Conservation (phyloP, 2,113 vertebrate species). For the Cephalopholis sonnerati region DNA sequence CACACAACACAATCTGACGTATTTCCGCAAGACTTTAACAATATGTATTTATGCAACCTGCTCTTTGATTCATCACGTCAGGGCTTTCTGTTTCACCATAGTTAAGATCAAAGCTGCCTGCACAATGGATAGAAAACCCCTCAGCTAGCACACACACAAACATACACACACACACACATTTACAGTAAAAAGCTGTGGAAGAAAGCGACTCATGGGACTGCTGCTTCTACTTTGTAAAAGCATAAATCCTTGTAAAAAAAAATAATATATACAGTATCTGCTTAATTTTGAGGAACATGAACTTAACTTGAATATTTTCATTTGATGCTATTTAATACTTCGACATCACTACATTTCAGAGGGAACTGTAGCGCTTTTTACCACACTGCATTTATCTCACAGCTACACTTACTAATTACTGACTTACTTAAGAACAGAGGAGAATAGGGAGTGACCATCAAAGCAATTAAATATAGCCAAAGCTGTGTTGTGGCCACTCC, state of each 20-base stretch:
- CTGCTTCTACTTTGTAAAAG: background rate
- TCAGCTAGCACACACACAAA: background rate
- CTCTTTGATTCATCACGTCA: conserved; percentile 36
- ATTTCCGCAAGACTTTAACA: background rate
- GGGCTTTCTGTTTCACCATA: conserved; percentile 4
- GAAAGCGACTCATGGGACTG: background rate
- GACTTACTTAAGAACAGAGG: no score
- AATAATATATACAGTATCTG: background rate
- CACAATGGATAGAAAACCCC: conserved; percentile 3
- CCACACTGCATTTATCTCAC: background rate
- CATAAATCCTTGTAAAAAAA: background rate
- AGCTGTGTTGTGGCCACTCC: no score
- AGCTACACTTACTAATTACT: background rate
- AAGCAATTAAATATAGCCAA: no score
- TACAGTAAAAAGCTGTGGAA: background rate
- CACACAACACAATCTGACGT: background rate
- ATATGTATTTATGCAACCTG: conserved; percentile 12
- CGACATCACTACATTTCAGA: background rate
- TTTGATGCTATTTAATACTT: background rate
- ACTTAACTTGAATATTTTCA: background rate
- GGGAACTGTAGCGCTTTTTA: background rate
- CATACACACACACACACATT: conserved; percentile 11
- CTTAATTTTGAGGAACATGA: background rate
- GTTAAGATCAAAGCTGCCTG: conserved; percentile 19
- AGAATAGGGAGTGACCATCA: no score